Evolutionary conservation across 1,140 invertebrate species (phyloP).

Genomic region (Phymorhynchus buccinoides): DNA sequence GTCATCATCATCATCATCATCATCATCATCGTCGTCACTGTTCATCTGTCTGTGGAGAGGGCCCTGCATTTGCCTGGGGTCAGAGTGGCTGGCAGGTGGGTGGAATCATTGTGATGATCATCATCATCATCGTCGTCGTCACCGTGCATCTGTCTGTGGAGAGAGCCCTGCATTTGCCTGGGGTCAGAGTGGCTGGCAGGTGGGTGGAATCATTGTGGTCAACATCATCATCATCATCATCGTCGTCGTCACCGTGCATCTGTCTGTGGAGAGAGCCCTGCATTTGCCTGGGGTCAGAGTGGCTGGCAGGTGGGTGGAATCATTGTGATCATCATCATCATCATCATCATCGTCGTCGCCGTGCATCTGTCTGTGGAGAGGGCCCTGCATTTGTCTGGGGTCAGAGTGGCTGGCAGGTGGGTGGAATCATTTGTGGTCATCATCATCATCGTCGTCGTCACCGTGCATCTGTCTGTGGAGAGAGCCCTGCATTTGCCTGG

Average conservation of each 20-base stretch:
- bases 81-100: constrained; percentile 26
- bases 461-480: constrained; percentile 67
- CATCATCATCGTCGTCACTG: constrained; percentile 64
- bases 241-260: constrained; percentile 63
- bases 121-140: too few species aligned
- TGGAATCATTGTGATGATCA: too few species aligned
- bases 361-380: constrained; percentile 67
- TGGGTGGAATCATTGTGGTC: background rate
- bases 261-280: constrained; percentile 69
- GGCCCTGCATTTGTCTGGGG: constrained; percentile 67
- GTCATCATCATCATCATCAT: too few species aligned
- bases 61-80: constrained; percentile 69
- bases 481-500: constrained; percentile 68
- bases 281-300: constrained; percentile 63
- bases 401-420: constrained; percentile 42
- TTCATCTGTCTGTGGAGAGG: constrained; percentile 66
- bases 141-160: constrained; percentile 66
- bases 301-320: background rate
- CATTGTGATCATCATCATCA: too few species aligned
- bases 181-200: constrained; percentile 46
- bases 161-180: constrained; percentile 68
- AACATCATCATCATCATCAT: too few species aligned
- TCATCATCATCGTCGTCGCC: too few species aligned
- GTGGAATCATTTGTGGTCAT: too few species aligned
- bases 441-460: too few species aligned